These are phyloP conservation scores for Prionace glauca DNA, from an alignment of 2,797 vertebrate genomes.

Conservation along the genomic window DNA sequence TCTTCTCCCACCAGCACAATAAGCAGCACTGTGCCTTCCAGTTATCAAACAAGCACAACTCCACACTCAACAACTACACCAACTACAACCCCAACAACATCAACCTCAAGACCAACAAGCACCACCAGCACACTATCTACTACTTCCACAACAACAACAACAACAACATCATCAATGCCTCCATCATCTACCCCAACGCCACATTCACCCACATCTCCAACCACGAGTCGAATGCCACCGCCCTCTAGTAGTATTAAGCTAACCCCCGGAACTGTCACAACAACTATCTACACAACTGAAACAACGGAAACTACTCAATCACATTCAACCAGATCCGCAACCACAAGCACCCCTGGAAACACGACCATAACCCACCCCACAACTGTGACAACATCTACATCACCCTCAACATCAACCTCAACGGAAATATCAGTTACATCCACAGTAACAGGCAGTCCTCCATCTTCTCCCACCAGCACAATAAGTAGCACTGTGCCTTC, in stretches of 20 bases:
- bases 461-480: no score
- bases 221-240: neutral
- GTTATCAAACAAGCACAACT: neutral
- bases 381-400: no score
- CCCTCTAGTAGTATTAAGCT: no score
- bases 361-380: no score
- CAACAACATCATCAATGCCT: neutral
- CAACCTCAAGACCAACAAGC: neutral
- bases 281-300: conserved; percentile 27
- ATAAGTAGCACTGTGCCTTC: no score
- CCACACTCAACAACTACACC: neutral
- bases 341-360: no score
- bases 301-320: neutral
- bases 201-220: rapidly evolving
- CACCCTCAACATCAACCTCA: no score
- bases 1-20: neutral
- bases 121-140: neutral
- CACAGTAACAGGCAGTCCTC: neutral
- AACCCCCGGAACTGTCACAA: no score
- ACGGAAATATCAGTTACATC: neutral
- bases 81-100: rapidly evolving
- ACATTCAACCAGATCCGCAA: neutral
- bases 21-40: no score
- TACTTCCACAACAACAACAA: neutral
- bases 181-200: neutral